Base-by-base conservation (phyloP, 2,113 vertebrate species). In the Eurypyga helias region DNA sequence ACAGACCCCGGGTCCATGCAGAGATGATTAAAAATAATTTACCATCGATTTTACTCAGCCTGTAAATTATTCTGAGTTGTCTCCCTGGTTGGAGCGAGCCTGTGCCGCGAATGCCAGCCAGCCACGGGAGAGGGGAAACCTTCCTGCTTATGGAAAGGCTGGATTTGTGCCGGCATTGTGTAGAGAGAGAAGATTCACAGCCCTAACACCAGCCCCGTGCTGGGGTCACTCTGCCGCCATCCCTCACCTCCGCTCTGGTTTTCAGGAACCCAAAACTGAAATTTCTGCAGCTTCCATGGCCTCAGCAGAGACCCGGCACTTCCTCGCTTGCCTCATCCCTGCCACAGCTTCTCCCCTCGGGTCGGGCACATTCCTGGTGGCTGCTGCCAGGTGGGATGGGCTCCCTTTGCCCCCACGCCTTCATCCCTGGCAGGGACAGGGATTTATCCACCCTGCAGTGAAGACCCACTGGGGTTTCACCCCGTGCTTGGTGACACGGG, bases 401-500 rank as follows among this genome's bases (percentile, higher is more conserved):
- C 13, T 45, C 34, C n/a, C 34, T 61, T 29, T 8, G 3, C 7
- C 41, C 43, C 34, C 61, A 49, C 41, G 4, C 31, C 41, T 41
- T 41, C 41, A 12, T 41, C 41, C 38, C 21, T 13, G 70, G 29
- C 41, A n/a, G 28, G 69, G 60, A 82, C 20, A 9, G 34, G 52
- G 78, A 33, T 72, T 62, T 45, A 31, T 7, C 17, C 57, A 43
- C 26, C 43, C 29, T 20, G 29, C 36, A 31, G 28, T 6, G 17
- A 75, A n/a, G 45, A 41, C 8, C 21, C 4, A 0, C 13, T 24
- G 62, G 10, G 6, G 16, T 48, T 62, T 48, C 46, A 31, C 41
- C 19, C 17, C 3, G 11, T 6, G 15, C 41, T 75, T 2, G 2
- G 6, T 24, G 60, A 13, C 0, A 0, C 0, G 10, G 58, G 67